phyloP scores from a whole-genome alignment of 1,140 invertebrate species.

The Coelopa frigida region DNA sequence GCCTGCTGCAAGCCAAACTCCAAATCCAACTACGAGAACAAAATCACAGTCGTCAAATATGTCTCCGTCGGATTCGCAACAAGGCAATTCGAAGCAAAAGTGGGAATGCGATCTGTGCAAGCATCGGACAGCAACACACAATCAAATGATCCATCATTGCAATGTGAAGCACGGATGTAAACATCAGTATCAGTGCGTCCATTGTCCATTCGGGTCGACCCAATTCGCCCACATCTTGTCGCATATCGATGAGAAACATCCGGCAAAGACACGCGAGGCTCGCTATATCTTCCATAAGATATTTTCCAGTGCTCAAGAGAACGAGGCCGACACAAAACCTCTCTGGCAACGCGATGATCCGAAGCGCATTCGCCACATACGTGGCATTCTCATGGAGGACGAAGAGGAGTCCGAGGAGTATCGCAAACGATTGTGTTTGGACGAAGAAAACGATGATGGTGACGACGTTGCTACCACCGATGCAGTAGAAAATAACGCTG shows the following conservation, averaged over 20 bases:
- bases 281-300: constrained; percentile 9
- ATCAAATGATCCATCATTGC: constrained; percentile 7
- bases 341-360: constrained; percentile 50
- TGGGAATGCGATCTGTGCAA: constrained; percentile 11
- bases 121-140: not conserved
- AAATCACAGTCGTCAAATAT: not conserved
- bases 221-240: constrained; percentile 47
- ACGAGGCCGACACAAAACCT: constrained; percentile 24
- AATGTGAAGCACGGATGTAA: constrained; percentile 21
- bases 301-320: constrained; percentile 22
- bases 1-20: no score
- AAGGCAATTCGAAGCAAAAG: constrained; percentile 22
- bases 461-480: constrained; percentile 6
- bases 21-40: not conserved
- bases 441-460: constrained; percentile 6
- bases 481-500: constrained; percentile 6
- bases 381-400: constrained; percentile 50
- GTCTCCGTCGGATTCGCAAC: not conserved
- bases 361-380: constrained; percentile 48
- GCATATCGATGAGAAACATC: constrained; percentile 16
- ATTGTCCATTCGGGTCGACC: constrained; percentile 46
- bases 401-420: constrained; percentile 18
- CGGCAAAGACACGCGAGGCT: constrained; percentile 2
- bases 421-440: constrained; percentile 7
- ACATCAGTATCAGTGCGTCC: constrained; percentile 63